phyloP scores from a whole-genome alignment of 2,888 invertebrate genomes.

The Nysson spinosus region DNA sequence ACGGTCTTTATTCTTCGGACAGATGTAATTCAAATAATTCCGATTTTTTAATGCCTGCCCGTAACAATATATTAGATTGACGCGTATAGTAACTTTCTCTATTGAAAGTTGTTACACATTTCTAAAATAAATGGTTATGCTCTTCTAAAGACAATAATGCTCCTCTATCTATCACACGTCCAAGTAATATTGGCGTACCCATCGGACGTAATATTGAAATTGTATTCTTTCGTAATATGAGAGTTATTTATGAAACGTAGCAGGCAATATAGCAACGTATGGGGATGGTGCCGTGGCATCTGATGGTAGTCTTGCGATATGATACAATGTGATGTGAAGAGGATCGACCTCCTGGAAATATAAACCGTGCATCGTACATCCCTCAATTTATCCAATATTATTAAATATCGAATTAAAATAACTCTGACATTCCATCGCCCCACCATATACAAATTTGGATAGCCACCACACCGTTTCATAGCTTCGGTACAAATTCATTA shows the following conservation, averaged over 20 bases:
- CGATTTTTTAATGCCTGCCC: no score
- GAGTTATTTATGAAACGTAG: constrained; percentile 76
- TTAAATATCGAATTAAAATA: no score
- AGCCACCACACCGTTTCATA: no score
- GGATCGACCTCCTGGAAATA: constrained; percentile 61
- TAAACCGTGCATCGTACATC: constrained; percentile 24
- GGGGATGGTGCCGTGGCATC: constrained; percentile 56
- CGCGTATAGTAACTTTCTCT: not conserved
- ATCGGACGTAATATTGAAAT: constrained; percentile 76
- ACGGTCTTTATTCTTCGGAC: no score
- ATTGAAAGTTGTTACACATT: constrained; percentile 28
- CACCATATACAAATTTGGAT: no score
- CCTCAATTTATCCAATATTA: not conserved
- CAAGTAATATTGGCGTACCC: constrained; percentile 73
- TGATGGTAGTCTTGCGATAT: constrained; percentile 65
- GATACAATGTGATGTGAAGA: constrained; percentile 67
- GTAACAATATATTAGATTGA: no score
- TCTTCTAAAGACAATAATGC: constrained; percentile 76
- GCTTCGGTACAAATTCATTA: no score
- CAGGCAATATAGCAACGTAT: constrained; percentile 64
- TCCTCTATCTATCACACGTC: constrained; percentile 75
- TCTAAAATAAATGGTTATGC: constrained; percentile 75
- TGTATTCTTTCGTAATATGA: constrained; percentile 73
- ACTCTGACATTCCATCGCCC: no score
- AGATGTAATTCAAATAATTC: no score